phyloP scores from a whole-genome alignment of 2,797 vertebrate species.

The Pseudochaenichthys georgianus region DNA sequence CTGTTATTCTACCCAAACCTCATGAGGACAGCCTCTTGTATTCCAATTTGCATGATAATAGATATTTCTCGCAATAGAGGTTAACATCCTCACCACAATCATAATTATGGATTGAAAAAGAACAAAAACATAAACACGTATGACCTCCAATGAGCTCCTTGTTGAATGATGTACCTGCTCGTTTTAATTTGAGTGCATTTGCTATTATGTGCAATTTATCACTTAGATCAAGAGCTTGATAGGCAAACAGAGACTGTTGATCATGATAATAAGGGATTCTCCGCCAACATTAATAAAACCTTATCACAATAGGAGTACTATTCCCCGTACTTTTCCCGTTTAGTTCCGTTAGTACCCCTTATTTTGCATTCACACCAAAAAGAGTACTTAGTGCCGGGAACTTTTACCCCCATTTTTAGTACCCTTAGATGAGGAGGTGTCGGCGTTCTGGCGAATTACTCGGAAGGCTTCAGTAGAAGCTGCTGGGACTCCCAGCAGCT shows the following conservation, averaged over 20 bases:
- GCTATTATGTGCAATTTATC: slow-evolving; percentile 36
- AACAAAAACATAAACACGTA: slow-evolving; percentile 52
- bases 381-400: no score
- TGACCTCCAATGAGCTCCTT: slow-evolving; percentile 22
- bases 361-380: no score
- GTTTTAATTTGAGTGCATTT: slow-evolving; percentile 28
- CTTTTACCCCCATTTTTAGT: no score
- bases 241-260: slow-evolving; percentile 14
- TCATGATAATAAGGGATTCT: slow-evolving; percentile 9
- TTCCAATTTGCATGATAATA: slow-evolving; percentile 43
- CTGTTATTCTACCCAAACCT: slow-evolving; percentile 56
- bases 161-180: slow-evolving; percentile 15
- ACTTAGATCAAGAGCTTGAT: slow-evolving; percentile 33
- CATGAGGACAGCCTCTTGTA: slow-evolving; percentile 49
- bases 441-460: no score
- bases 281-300: slow-evolving; percentile 5
- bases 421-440: no score
- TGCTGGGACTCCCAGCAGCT: no score
- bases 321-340: no score
- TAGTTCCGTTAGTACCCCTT: no score
- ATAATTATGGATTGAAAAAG: slow-evolving; percentile 42
- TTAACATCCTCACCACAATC: slow-evolving; percentile 31
- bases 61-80: slow-evolving; percentile 38
- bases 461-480: no score
- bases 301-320: not conserved